phyloP scores from a whole-genome alignment of 1,140 invertebrate genomes.

The Pygmarrhopalites habei region DNA sequence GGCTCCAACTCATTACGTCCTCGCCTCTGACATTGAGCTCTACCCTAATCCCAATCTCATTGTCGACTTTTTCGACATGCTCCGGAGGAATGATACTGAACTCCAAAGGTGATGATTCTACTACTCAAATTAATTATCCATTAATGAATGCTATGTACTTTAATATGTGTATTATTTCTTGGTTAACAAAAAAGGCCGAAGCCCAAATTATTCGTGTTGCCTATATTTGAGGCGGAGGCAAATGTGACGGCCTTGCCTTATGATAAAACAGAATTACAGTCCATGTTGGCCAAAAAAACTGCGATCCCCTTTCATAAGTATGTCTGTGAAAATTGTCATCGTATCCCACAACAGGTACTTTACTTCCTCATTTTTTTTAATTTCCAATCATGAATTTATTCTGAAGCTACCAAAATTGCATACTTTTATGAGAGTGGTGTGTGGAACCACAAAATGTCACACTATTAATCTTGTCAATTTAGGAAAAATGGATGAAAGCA shows the following conservation, averaged over 20 bases:
- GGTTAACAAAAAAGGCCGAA: slow-evolving; percentile 46
- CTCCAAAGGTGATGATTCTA: no score
- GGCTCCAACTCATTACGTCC: slow-evolving; percentile 71
- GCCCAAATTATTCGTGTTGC: slow-evolving; percentile 70
- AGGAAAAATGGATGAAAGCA: no score
- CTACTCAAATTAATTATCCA: no score
- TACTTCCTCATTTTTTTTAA: slow-evolving; percentile 40
- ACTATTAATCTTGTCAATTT: not conserved
- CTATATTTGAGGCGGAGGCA: slow-evolving; percentile 74
- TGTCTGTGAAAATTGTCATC: slow-evolving; percentile 78
- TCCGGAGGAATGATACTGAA: slow-evolving; percentile 59
- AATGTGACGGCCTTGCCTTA: slow-evolving; percentile 57
- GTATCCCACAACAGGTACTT: slow-evolving; percentile 66
- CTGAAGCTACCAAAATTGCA: no score
- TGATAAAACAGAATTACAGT: slow-evolving; percentile 62
- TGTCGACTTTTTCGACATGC: slow-evolving; percentile 68
- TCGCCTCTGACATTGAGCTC: slow-evolving; percentile 80
- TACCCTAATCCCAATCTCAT: slow-evolving; percentile 64
- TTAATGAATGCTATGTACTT: no score
- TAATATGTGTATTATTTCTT: no score
- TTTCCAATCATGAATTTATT: no score
- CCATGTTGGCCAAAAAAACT: slow-evolving; percentile 63
- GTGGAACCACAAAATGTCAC: no score
- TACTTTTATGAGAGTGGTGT: no score
- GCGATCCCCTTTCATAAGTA: slow-evolving; percentile 87